A percentile compares a stretch with the other conserved stretches of the same genome.
Evolutionary conservation across 1,140 invertebrate species (phyloP).

Genomic region (Dinothrombium tinctorium): DNA sequence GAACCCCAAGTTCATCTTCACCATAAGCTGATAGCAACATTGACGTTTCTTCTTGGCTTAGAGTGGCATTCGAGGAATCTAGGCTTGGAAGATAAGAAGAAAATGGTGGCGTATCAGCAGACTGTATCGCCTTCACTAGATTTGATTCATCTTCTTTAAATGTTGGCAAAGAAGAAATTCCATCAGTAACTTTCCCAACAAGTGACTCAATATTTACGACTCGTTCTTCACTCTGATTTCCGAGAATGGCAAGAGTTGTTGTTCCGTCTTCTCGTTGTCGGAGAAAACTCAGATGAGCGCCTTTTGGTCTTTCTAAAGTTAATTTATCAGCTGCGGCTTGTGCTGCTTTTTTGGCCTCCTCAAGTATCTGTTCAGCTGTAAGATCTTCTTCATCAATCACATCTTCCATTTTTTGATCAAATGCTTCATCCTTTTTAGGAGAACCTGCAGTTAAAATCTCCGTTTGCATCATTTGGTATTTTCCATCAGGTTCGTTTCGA

Average conservation of each 20-base stretch:
- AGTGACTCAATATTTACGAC: slow-evolving; percentile 55
- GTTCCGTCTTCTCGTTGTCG: slow-evolving; percentile 52
- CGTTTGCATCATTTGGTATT: slow-evolving; percentile 16
- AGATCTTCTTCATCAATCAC: slow-evolving; percentile 36
- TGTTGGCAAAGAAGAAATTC: slow-evolving; percentile 33
- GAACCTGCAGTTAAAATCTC: neutral
- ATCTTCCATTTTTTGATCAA: neutral
- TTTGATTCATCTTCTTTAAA: slow-evolving; percentile 72
- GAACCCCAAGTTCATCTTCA: slow-evolving; percentile 47
- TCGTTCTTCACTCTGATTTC: slow-evolving; percentile 12
- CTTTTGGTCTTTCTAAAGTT: slow-evolving; percentile 28
- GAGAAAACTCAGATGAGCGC: slow-evolving; percentile 45
- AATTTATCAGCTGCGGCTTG: slow-evolving; percentile 38
- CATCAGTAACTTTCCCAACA: slow-evolving; percentile 55
- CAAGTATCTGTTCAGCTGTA: slow-evolving; percentile 50
- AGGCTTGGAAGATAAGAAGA: slow-evolving; percentile 81
- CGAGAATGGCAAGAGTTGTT: slow-evolving; percentile 65
- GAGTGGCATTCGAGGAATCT: slow-evolving; percentile 79
- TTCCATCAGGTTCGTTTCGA: slow-evolving; percentile 20
- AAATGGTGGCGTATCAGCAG: slow-evolving; percentile 8
- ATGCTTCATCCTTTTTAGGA: neutral
- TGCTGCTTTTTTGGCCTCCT: slow-evolving; percentile 38
- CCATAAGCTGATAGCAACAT: slow-evolving; percentile 74
- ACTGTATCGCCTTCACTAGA: slow-evolving; percentile 42
- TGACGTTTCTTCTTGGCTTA: slow-evolving; percentile 79